Percentiles rank a stretch among this genome's conserved stretches.
Conservation (phyloP, 2,888 invertebrate genomes). For the Tetheella fluctuosa region DNA sequence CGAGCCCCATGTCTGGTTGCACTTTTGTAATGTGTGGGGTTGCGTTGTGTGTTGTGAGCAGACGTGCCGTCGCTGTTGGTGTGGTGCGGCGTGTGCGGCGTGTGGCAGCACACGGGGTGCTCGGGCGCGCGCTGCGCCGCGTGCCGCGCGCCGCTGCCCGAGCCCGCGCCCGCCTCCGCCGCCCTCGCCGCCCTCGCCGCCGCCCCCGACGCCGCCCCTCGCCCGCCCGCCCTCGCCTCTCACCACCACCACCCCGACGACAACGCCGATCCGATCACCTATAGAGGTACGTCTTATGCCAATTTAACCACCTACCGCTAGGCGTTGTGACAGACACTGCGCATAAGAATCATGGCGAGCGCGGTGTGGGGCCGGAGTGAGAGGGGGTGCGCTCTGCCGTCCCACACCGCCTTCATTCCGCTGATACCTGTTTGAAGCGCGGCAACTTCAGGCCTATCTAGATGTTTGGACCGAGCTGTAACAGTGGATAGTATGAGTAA, state of each 20-base stretch:
- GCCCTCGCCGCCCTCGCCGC: slow-evolving; percentile 29
- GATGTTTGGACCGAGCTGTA: too few relatives aligned
- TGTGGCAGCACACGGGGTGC: slow-evolving; percentile 78
- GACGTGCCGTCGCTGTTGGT: slow-evolving; percentile 75
- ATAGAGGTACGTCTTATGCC: slow-evolving; percentile 39
- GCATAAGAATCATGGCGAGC: too few relatives aligned
- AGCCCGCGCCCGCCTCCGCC: slow-evolving; percentile 51
- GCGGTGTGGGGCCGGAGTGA: too few relatives aligned
- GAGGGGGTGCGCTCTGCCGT: too few relatives aligned
- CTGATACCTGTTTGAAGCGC: too few relatives aligned
- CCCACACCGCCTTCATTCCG: too few relatives aligned
- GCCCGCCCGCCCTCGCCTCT: slow-evolving; percentile 33
- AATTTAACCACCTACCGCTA: too few relatives aligned
- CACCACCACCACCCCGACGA: slow-evolving; percentile 24
- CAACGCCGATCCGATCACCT: slow-evolving; percentile 35
- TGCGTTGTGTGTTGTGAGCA: slow-evolving; percentile 30
- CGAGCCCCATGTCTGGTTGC: too few relatives aligned
- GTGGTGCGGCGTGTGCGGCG: slow-evolving; percentile 63
- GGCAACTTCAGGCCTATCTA: too few relatives aligned
- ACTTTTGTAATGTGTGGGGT: too few relatives aligned
- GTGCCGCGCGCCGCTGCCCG: slow-evolving; percentile 53
- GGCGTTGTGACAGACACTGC: too few relatives aligned
- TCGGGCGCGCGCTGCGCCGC: slow-evolving; percentile 43
- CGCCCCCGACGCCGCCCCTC: slow-evolving; percentile 23
- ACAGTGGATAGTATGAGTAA: too few relatives aligned